These are phyloP conservation scores for Micromesistius poutassou DNA, from an alignment of 2,797 vertebrate genomes.

Conservation along the genomic window DNA sequence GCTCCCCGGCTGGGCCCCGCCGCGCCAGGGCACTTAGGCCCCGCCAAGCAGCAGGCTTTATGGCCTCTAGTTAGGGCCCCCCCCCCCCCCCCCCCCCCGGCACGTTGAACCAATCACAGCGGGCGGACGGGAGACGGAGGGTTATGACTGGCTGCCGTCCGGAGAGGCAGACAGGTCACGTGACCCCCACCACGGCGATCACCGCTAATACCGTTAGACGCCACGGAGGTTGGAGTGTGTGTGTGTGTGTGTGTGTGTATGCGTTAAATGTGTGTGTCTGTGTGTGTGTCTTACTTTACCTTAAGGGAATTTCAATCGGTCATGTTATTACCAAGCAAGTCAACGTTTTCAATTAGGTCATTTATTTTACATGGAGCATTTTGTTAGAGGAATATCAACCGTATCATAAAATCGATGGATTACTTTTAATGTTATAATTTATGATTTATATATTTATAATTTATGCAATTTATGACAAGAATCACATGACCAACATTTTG, in stretches of 20 bases:
- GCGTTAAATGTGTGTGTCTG: neutral
- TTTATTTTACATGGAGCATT: no score
- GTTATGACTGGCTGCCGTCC: neutral
- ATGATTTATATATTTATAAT: no score
- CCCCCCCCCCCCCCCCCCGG: constrained; percentile 39
- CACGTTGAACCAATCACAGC: constrained; percentile 55
- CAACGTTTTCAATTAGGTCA: no score
- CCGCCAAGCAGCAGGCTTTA: constrained; percentile 67
- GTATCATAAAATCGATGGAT: no score
- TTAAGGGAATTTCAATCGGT: no score
- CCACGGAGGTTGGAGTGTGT: neutral
- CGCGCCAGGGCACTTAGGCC: constrained; percentile 54
- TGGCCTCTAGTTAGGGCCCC: constrained; percentile 67
- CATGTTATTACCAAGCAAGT: no score
- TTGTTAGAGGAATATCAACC: no score
- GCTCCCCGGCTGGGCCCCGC: constrained; percentile 65
- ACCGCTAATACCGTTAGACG: constrained; percentile 2
- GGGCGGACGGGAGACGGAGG: neutral
- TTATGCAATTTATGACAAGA: no score
- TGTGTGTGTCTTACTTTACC: no score
- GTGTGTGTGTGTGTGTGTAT: neutral
- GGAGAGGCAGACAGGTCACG: constrained; percentile 24
- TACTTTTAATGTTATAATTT: no score
- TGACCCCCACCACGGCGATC: constrained; percentile 43
- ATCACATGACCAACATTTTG: no score